A percentile compares a stretch with the other conserved stretches of the same genome.
These are phyloP conservation scores for Ctenopoma multispine DNA, from an alignment of 2,797 vertebrate species.

Conservation along the genomic window DNA sequence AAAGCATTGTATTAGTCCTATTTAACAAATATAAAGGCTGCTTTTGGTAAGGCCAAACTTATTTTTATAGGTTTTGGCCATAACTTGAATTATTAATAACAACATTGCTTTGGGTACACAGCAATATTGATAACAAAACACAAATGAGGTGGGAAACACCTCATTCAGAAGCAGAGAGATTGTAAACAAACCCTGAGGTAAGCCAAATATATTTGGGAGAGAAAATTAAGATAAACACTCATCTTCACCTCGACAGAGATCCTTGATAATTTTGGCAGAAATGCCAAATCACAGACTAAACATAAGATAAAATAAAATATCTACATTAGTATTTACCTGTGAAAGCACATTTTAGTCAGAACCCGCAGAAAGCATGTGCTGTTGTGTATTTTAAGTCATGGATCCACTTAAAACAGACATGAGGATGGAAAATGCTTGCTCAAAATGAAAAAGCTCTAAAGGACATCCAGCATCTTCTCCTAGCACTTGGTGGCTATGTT, in stretches of 20 bases:
- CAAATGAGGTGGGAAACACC: not conserved
- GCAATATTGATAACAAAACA: not conserved
- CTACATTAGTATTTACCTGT: not conserved
- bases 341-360: conserved; percentile 4
- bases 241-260: not conserved
- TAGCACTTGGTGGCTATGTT: conserved; percentile 39
- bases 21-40: too few relatives aligned
- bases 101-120: not conserved
- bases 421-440: conserved; percentile 29
- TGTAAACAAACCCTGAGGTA: not conserved
- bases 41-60: too few relatives aligned
- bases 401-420: conserved; percentile 6
- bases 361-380: not conserved
- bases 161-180: not conserved
- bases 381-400: not conserved
- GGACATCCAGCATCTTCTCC: conserved; percentile 46
- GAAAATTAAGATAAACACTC: not conserved
- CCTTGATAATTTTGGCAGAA: not conserved
- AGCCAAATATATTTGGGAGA: not conserved
- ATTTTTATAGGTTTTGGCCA: not conserved
- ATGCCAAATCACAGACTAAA: not conserved
- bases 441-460: conserved; percentile 48
- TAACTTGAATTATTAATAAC: not conserved
- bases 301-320: not conserved
- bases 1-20: too few relatives aligned